phyloP scores from a whole-genome alignment of 2,113 vertebrate species.

The Formicarius rufipectus region DNA sequence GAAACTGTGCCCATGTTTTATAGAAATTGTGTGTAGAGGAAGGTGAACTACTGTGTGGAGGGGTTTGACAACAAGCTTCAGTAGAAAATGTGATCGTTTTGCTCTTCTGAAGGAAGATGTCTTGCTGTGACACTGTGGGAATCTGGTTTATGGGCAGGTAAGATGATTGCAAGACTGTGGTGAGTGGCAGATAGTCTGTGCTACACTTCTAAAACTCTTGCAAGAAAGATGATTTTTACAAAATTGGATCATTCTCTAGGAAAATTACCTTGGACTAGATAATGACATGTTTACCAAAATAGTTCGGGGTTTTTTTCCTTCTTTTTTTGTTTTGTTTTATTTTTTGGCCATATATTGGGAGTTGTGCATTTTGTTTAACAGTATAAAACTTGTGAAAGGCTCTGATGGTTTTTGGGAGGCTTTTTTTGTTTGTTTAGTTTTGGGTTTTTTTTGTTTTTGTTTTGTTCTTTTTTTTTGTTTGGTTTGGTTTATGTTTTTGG shows the following conservation, averaged over 20 bases:
- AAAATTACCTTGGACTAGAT: neutral
- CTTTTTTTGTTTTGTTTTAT: too few relatives aligned
- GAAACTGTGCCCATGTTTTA: neutral
- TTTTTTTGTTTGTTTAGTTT: too few relatives aligned
- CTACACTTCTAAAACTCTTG: neutral
- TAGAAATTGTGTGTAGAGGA: neutral
- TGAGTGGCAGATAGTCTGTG: neutral
- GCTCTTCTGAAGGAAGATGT: neutral
- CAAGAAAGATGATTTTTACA: neutral
- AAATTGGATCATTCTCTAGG: neutral
- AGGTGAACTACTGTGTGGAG: neutral
- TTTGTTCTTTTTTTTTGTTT: neutral
- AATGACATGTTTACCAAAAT: neutral
- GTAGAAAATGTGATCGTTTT: neutral
- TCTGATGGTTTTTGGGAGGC: too few relatives aligned
- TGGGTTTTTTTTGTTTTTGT: too few relatives aligned
- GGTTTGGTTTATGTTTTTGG: too few relatives aligned
- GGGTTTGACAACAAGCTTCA: neutral
- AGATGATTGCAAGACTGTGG: neutral
- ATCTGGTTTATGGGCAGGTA: neutral
- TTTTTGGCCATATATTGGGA: neutral
- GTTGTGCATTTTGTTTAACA: neutral
- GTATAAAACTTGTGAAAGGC: neutral
- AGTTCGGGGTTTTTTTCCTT: neutral
- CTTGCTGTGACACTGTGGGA: neutral